phyloP scores from a whole-genome alignment of 2,113 vertebrate genomes.

The Neolamprologus devosi region DNA sequence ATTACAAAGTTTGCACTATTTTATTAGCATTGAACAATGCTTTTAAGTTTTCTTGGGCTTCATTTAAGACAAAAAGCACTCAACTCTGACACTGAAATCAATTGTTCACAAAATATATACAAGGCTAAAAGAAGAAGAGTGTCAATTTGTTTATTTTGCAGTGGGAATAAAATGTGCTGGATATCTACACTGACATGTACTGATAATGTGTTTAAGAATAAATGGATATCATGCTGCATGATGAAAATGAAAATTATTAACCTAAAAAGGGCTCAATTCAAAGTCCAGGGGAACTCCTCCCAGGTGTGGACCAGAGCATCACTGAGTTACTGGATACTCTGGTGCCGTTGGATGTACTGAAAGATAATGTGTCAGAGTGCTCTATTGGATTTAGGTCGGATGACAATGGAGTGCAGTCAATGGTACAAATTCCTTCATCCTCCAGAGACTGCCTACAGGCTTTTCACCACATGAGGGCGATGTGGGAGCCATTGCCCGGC shows the following conservation, averaged over 20 bases:
- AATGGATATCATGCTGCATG: neutral
- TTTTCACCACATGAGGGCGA: fast-evolving
- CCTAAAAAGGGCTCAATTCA: neutral
- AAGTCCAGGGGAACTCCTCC: neutral
- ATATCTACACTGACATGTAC: neutral
- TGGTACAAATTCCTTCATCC: neutral
- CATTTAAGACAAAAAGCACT: neutral
- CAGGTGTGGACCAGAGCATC: neutral
- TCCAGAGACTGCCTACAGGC: neutral
- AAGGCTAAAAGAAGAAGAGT: fast-evolving
- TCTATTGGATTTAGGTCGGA: neutral
- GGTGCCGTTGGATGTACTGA: neutral
- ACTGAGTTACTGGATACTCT: neutral
- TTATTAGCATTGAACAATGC: neutral
- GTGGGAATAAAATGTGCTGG: neutral
- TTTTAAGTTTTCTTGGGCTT: neutral
- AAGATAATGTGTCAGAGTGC: neutral
- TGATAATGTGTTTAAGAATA: neutral
- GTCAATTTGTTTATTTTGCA: neutral
- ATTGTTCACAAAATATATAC: neutral
- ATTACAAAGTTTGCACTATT: neutral
- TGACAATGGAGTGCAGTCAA: neutral
- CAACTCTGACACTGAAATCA: neutral
- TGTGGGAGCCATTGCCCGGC: fast-evolving
- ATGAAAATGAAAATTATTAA: neutral